These are phyloP conservation scores for Baryphthengus martii DNA, from an alignment of 2,113 vertebrate species.

Conservation along the genomic window DNA sequence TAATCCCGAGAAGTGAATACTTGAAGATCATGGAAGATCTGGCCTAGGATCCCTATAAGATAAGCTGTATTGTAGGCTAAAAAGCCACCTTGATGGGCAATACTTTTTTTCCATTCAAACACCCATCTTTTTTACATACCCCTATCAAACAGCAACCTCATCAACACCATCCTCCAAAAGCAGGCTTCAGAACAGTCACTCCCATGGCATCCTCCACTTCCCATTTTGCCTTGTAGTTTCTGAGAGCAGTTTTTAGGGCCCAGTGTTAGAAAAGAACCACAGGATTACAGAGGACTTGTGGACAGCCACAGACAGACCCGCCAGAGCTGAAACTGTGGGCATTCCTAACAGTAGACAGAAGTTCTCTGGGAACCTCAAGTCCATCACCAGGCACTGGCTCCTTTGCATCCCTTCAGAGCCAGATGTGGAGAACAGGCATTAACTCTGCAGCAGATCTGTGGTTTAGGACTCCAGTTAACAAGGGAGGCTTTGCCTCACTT, in stretches of 20 bases:
- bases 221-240: background rate
- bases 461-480: background rate
- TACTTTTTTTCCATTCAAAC: background rate
- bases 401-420: background rate
- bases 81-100: background rate
- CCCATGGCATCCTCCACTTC: background rate
- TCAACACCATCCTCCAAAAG: background rate
- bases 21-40: background rate
- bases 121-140: background rate
- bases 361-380: background rate
- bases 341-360: background rate
- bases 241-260: background rate
- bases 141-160: background rate
- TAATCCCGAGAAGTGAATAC: fast-evolving
- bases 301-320: background rate
- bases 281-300: background rate
- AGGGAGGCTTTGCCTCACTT: background rate
- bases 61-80: background rate
- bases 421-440: background rate
- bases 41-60: background rate
- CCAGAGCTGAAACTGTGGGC: background rate
- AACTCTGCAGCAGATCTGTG: background rate
- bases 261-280: background rate
- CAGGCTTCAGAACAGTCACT: background rate
- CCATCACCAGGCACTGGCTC: background rate